Percentiles rank a stretch among this genome's conserved stretches.
These are phyloP conservation scores for Larimichthys polyactis DNA, from an alignment of 2,113 vertebrate genomes.

Conservation along the genomic window DNA sequence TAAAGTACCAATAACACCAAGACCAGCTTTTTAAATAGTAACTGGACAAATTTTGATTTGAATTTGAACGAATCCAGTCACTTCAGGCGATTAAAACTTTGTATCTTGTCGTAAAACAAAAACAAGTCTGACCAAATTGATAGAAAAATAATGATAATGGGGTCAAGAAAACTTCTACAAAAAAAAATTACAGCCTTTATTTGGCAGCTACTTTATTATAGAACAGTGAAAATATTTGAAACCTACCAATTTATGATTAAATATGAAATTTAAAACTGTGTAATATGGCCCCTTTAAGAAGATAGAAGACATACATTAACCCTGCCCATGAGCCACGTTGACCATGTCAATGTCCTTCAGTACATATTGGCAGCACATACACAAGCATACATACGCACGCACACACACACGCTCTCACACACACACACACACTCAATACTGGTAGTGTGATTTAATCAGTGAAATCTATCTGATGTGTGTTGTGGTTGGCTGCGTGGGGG, in stretches of 20 bases:
- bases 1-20: conserved; percentile 15
- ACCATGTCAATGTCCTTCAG: conserved; percentile 80
- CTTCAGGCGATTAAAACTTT: conserved; percentile 1
- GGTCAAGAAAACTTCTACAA: conserved; percentile 5
- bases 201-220: conserved; percentile 72
- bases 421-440: conserved; percentile 76
- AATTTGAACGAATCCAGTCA: not conserved
- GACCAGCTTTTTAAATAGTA: not conserved
- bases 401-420: conserved; percentile 38
- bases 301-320: conserved; percentile 58
- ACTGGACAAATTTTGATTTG: not conserved
- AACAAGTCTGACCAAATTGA: conserved; percentile 6
- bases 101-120: conserved; percentile 1
- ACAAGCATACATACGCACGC: conserved; percentile 19
- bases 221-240: conserved; percentile 63
- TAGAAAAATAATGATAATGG: conserved; percentile 1
- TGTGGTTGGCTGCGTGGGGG: conserved; percentile 51
- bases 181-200: conserved; percentile 64
- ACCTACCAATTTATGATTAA: conserved; percentile 63
- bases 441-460: conserved; percentile 78
- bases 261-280: conserved; percentile 70
- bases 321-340: conserved; percentile 33
- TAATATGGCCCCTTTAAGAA: conserved; percentile 69
- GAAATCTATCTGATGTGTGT: conserved; percentile 64
- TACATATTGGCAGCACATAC: conserved; percentile 72